Percentiles rank a stretch among this genome's conserved stretches.
phyloP scores from a whole-genome alignment of 2,888 invertebrate species.

The Morpho helenor region DNA sequence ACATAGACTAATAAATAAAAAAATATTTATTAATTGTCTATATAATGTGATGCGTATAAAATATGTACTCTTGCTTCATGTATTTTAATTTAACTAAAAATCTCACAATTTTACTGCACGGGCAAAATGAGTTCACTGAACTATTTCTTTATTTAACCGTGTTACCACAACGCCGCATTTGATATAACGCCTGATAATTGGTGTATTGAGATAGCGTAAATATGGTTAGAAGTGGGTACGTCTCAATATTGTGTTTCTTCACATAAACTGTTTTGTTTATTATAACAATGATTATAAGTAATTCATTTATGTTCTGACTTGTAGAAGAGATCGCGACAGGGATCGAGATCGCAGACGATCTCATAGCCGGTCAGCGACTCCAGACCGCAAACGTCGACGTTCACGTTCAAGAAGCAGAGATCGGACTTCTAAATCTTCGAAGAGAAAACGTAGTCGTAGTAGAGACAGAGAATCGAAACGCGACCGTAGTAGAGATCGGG shows the following conservation, averaged over 20 bases:
- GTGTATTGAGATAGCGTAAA: conserved; percentile 4
- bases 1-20: no score
- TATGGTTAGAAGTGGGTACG: conserved; percentile 71
- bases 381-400: conserved; percentile 77
- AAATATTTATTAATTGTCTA: no score
- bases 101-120: no score
- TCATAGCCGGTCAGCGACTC: conserved; percentile 78
- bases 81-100: no score
- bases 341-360: conserved; percentile 78
- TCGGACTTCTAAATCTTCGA: conserved; percentile 76
- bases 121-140: no score
- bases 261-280: background rate
- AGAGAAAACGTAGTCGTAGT: conserved; percentile 83
- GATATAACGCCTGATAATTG: no score
- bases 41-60: no score
- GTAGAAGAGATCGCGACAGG: conserved; percentile 64
- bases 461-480: conserved; percentile 81
- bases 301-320: background rate
- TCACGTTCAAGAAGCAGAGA: conserved; percentile 81
- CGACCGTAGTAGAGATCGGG: conserved; percentile 72
- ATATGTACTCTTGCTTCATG: no score
- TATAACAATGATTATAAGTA: background rate
- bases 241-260: conserved; percentile 14
- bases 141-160: background rate
- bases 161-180: no score